These are phyloP conservation scores for Venusia cambrica DNA, from an alignment of 2,888 invertebrate species.

Conservation along the genomic window DNA sequence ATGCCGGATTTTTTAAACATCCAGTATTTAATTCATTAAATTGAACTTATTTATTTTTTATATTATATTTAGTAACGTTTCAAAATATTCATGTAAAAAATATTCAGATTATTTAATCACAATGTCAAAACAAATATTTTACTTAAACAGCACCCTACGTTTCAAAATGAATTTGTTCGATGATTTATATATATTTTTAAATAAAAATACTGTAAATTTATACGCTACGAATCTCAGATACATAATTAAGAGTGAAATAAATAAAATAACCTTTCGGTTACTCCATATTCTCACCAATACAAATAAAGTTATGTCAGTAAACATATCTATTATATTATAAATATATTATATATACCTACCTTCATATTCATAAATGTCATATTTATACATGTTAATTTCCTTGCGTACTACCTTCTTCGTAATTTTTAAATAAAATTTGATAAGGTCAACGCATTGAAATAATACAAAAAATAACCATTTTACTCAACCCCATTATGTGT, in stretches of 20 bases:
- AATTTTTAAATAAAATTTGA: constrained; percentile 20
- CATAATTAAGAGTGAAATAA: constrained; percentile 13
- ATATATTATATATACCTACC: constrained; percentile 1
- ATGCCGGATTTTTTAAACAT: too few species aligned
- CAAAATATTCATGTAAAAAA: constrained; percentile 23
- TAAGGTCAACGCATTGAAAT: constrained; percentile 13
- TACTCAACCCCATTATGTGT: constrained; percentile 4
- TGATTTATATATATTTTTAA: constrained; percentile 36
- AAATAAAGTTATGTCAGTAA: constrained; percentile 2
- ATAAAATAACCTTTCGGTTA: constrained; percentile 15
- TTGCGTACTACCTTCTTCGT: constrained; percentile 13
- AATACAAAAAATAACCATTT: constrained; percentile 6
- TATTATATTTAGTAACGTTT: constrained; percentile 27
- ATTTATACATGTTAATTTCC: constrained; percentile 3
- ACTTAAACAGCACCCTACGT: constrained; percentile 52
- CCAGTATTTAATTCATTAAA: too few species aligned
- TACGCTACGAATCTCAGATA: constrained; percentile 14
- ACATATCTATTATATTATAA: background rate
- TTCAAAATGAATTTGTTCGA: constrained; percentile 52
- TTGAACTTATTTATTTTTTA: too few species aligned
- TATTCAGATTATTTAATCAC: constrained; percentile 24
- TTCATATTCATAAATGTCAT: background rate
- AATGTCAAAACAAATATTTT: constrained; percentile 26
- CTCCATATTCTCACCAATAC: constrained; percentile 16
- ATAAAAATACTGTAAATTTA: constrained; percentile 29